Percentiles rank a stretch among this genome's conserved stretches.
Evolutionary conservation across 2,797 vertebrate genomes (phyloP).

Genomic region (Macroramphosus scolopax): DNA sequence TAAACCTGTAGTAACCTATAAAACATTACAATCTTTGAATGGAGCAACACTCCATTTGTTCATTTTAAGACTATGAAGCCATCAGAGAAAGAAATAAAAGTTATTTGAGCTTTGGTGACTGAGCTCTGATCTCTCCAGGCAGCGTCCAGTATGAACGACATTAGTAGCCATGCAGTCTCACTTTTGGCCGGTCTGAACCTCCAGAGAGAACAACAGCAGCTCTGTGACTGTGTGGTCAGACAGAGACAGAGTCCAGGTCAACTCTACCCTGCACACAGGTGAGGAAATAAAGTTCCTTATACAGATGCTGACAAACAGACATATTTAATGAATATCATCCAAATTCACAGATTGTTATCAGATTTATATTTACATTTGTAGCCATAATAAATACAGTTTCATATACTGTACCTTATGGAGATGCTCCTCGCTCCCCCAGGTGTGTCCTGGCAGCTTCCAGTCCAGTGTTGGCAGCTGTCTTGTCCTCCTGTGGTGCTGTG

Average conservation of each 20-base stretch:
- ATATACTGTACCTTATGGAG: background rate
- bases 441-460: constrained; percentile 76
- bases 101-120: no score
- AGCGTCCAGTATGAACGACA: constrained; percentile 7
- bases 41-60: no score
- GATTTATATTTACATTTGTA: no score
- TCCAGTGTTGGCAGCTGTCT: constrained; percentile 70
- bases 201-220: constrained; percentile 63
- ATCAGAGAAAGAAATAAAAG: no score
- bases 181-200: constrained; percentile 61
- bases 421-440: constrained; percentile 36
- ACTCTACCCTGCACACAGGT: constrained; percentile 74
- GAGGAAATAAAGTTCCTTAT: no score
- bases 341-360: no score
- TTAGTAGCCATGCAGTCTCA: constrained; percentile 36
- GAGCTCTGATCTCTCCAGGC: constrained; percentile 34
- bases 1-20: no score
- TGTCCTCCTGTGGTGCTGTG: constrained; percentile 59
- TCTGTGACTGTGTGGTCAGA: constrained; percentile 76
- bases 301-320: no score
- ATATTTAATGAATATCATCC: no score
- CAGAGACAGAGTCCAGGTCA: constrained; percentile 41
- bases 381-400: no score
- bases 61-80: no score
- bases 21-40: no score